Conservation (phyloP, 2,797 vertebrate species). For the Psittacula derbiana region DNA sequence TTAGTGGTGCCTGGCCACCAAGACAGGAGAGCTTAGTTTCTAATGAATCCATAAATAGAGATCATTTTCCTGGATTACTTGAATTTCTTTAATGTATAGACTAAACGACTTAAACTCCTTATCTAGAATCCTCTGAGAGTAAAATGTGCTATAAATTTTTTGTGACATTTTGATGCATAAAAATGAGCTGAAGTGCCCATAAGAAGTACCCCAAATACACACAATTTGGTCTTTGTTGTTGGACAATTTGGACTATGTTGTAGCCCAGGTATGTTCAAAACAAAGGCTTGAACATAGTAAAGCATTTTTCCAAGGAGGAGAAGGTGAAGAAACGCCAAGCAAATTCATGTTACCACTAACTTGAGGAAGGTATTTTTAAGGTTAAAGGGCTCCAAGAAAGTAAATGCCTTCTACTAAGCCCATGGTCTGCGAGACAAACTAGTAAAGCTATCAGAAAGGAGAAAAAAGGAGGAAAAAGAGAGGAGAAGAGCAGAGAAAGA, state of each 20-base stretch:
- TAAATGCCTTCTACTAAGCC: not conserved
- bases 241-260: no score
- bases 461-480: not conserved
- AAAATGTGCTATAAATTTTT: not conserved
- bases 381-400: not conserved
- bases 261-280: not conserved
- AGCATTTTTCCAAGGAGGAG: not conserved
- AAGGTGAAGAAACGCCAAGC: not conserved
- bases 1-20: not conserved
- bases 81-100: not conserved
- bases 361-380: constrained; percentile 9
- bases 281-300: not conserved
- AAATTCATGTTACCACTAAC: not conserved
- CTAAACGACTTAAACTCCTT: not conserved
- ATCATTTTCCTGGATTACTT: constrained; percentile 2
- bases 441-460: not conserved
- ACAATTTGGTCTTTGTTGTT: not conserved
- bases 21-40: not conserved
- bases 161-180: not conserved
- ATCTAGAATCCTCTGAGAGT: not conserved
- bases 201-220: not conserved
- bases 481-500: not conserved
- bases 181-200: not conserved
- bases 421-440: not conserved
- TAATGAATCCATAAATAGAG: not conserved